Percentiles rank a stretch among this genome's conserved stretches.
phyloP scores from a whole-genome alignment of 2,797 vertebrate species.

The Rhinichthys osculus region DNA sequence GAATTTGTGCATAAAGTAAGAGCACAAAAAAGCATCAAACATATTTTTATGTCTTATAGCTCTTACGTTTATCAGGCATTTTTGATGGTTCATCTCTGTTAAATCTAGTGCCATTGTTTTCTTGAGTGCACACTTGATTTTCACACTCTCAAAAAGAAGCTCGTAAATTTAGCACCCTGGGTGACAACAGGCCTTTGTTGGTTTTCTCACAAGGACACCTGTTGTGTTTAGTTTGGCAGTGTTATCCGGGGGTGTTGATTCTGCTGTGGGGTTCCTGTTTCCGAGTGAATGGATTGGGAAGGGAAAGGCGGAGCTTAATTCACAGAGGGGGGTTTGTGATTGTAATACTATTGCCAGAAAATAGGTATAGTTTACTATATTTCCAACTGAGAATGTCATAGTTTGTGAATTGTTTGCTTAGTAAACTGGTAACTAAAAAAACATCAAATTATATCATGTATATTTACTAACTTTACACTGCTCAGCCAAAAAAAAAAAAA shows the following conservation, averaged over 20 bases:
- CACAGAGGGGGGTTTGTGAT: not conserved
- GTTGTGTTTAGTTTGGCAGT: constrained; percentile 27
- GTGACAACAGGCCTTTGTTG: constrained; percentile 7
- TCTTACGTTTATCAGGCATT: not conserved
- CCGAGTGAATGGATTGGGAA: not conserved
- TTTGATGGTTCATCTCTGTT: not conserved
- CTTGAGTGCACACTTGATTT: constrained; percentile 20
- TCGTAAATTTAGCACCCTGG: constrained; percentile 27
- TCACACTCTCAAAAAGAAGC: constrained; percentile 26
- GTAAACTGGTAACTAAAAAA: not conserved
- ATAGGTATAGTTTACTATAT: not conserved
- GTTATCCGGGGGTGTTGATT: constrained; percentile 15
- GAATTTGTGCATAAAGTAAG: not conserved
- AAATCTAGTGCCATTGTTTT: constrained; percentile 10
- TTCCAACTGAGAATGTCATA: not conserved
- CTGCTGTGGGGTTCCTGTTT: constrained; percentile 43
- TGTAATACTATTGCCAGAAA: not conserved
- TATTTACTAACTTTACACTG: not conserved
- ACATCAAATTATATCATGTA: not conserved
- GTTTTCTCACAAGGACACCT: constrained; percentile 46
- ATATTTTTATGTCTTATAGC: not conserved
- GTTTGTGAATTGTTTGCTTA: not conserved
- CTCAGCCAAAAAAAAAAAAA: no score
- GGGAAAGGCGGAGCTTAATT: not conserved
- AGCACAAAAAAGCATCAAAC: not conserved